Percentiles rank a stretch among this genome's conserved stretches.
phyloP scores from a whole-genome alignment of 2,888 invertebrate species.

The Agonum fuliginosum region DNA sequence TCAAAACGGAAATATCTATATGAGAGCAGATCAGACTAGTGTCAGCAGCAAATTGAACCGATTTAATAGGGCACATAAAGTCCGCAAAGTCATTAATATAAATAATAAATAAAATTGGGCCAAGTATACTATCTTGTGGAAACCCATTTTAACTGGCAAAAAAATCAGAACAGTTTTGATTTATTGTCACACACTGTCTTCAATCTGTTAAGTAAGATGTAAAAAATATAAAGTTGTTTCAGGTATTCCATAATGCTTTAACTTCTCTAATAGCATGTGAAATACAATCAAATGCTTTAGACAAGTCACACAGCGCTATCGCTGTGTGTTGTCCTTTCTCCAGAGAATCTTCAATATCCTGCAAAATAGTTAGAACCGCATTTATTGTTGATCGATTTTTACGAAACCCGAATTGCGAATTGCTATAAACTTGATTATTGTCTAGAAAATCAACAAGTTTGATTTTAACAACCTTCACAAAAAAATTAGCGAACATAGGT shows the following conservation, averaged over 20 bases:
- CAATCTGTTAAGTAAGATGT: neutral
- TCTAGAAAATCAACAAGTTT: neutral
- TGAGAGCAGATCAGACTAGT: neutral
- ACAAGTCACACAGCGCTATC: neutral
- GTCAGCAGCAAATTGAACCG: neutral
- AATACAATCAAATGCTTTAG: neutral
- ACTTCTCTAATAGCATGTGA: neutral
- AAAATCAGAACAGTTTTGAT: neutral
- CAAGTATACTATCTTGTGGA: neutral
- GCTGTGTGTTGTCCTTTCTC: neutral
- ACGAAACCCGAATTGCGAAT: neutral
- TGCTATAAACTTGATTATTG: neutral
- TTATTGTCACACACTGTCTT: neutral
- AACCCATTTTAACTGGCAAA: neutral
- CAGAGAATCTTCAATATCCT: neutral
- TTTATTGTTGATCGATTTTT: neutral
- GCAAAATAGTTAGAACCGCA: neutral
- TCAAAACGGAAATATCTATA: neutral
- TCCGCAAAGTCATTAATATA: neutral
- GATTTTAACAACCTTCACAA: slow-evolving; percentile 3
- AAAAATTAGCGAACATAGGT: slow-evolving; percentile 2
- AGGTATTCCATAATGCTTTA: neutral
- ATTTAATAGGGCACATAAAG: neutral
- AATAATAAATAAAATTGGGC: slow-evolving; percentile 1
- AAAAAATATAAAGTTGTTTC: neutral